Conservation (phyloP, 2,888 invertebrate species). For the Empis stercorea region DNA sequence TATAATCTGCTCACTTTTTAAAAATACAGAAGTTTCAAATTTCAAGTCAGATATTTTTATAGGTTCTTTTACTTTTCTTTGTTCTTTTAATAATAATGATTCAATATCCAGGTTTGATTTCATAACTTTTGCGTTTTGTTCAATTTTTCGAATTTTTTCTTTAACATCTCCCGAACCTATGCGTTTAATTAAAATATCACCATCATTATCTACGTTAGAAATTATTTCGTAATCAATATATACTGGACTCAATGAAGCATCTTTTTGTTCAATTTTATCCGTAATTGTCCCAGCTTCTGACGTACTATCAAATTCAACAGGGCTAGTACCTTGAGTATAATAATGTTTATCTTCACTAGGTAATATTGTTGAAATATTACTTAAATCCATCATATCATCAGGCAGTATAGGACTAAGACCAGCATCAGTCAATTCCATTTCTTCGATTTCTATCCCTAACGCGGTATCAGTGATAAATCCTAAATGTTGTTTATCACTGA, state of each 20-base stretch:
- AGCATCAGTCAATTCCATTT: conserved; percentile 42
- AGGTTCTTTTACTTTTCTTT: not conserved
- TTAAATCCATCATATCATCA: conserved; percentile 33
- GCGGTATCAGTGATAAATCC: conserved; percentile 38
- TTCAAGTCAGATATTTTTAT: not conserved
- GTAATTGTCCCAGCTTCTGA: conserved; percentile 41
- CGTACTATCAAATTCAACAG: conserved; percentile 39
- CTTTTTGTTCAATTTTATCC: conserved; percentile 40
- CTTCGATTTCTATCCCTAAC: conserved; percentile 35
- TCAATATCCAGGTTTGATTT: not conserved
- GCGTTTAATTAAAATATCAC: not conserved
- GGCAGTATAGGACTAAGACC: conserved; percentile 43
- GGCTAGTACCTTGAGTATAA: conserved; percentile 35
- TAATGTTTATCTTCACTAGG: conserved; percentile 27
- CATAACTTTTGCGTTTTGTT: conserved; percentile 33
- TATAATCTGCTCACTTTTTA: conserved; percentile 10
- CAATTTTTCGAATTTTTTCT: conserved; percentile 41
- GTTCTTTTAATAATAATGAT: not conserved
- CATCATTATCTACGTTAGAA: not conserved
- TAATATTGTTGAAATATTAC: conserved; percentile 27
- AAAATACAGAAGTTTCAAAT: not conserved
- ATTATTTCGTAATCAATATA: conserved; percentile 22
- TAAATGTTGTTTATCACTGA: conserved; percentile 14
- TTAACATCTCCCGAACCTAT: conserved; percentile 39
- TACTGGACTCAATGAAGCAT: conserved; percentile 41